Percentiles rank a stretch among this genome's conserved stretches.
These are phyloP conservation scores for Epirrita christyi DNA, from an alignment of 2,888 invertebrate genomes.

Conservation along the genomic window DNA sequence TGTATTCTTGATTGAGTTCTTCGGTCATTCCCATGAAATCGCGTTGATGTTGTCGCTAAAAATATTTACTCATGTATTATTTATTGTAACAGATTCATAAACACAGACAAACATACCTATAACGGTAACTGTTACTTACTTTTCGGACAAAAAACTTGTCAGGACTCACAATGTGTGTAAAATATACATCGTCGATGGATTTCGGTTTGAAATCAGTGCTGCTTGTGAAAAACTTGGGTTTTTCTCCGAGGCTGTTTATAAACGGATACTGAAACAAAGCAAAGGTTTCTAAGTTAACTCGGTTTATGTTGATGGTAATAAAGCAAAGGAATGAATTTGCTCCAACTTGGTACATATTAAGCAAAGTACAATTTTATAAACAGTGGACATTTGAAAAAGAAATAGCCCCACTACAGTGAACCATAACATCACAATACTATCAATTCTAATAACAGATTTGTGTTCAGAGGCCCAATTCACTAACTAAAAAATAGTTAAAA, in stretches of 20 bases:
- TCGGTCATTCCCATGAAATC: conserved; percentile 70
- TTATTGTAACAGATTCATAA: conserved; percentile 38
- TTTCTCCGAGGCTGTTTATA: conserved; percentile 54
- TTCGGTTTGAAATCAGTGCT: conserved; percentile 64
- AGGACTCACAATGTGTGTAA: conserved; percentile 86
- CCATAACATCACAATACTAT: too few relatives aligned
- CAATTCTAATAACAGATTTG: too few relatives aligned
- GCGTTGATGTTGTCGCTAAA: conserved; percentile 57
- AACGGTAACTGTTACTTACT: conserved; percentile 65
- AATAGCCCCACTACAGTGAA: too few relatives aligned
- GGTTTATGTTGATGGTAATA: too few relatives aligned
- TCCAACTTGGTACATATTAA: too few relatives aligned
- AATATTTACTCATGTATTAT: conserved; percentile 20
- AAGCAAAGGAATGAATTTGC: too few relatives aligned
- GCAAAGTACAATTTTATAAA: too few relatives aligned
- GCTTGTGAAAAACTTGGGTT: conserved; percentile 59
- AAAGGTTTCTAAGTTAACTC: too few relatives aligned
- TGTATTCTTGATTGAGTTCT: conserved; percentile 75
- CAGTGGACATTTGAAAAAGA: too few relatives aligned
- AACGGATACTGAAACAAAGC: conserved; percentile 60
- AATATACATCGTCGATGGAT: conserved; percentile 74
- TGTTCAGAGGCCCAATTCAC: too few relatives aligned
- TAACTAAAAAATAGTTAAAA: too few relatives aligned
- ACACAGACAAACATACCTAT: conserved; percentile 35
- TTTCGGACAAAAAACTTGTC: conserved; percentile 88